phyloP scores from a whole-genome alignment of 1,140 invertebrate genomes.

The Paralvinella palmiformis region DNA sequence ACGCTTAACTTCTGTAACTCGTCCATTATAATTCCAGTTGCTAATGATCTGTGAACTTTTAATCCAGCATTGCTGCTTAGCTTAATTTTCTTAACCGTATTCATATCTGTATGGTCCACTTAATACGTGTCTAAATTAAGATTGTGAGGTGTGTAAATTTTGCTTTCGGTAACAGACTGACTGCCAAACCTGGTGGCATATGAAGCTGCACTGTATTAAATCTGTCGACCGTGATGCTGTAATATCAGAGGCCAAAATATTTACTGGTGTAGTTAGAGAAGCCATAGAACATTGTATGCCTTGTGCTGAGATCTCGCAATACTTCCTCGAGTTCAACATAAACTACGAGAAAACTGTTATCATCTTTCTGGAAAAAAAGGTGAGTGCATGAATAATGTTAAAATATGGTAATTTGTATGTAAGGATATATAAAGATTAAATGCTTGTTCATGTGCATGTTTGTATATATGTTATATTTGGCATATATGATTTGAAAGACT shows the following conservation, averaged over 20 bases:
- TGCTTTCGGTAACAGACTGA: background rate
- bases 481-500: background rate
- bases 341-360: conserved; percentile 36
- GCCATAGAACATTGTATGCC: conserved; percentile 28
- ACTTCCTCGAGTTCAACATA: conserved; percentile 31
- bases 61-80: background rate
- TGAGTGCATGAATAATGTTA: conserved; percentile 16
- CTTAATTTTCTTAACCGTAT: background rate
- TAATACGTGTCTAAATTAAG: background rate
- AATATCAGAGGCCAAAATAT: conserved; percentile 25
- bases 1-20: background rate
- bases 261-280: conserved; percentile 25
- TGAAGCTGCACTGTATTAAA: background rate
- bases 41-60: background rate
- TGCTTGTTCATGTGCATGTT: background rate
- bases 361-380: conserved; percentile 37
- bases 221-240: conserved; percentile 20
- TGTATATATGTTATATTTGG: background rate
- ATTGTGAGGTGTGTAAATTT: background rate
- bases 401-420: background rate
- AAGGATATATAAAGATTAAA: background rate
- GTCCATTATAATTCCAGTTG: background rate
- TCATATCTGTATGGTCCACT: too few relatives aligned
- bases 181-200: background rate
- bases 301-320: conserved; percentile 26